Conservation (phyloP, 2,797 vertebrate species). For the Margarornis squamiger region DNA sequence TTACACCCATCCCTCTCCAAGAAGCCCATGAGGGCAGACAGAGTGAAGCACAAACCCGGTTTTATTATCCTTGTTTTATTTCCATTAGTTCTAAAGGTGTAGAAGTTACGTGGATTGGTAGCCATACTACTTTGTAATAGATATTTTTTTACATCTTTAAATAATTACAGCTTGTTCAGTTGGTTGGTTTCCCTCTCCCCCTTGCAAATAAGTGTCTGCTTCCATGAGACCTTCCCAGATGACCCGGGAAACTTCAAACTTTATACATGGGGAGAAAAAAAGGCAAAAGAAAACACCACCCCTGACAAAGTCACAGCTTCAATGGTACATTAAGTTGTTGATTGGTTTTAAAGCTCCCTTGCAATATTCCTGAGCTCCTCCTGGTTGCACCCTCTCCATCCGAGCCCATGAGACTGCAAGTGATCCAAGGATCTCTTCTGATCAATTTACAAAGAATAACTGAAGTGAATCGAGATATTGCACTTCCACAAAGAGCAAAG, state of each 20-base stretch:
- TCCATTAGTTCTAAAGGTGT: conserved; percentile 70
- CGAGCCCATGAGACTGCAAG: background rate
- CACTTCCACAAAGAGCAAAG: background rate
- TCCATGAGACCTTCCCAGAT: background rate
- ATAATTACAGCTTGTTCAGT: conserved; percentile 72
- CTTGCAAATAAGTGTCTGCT: background rate
- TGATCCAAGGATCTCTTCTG: background rate
- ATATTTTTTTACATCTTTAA: conserved; percentile 67
- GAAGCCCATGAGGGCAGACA: background rate
- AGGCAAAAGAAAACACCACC: background rate
- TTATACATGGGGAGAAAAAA: background rate
- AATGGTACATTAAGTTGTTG: background rate
- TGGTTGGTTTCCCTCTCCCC: conserved; percentile 44
- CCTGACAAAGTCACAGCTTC: conserved; percentile 40
- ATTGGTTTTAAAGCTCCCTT: background rate
- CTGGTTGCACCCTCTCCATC: background rate
- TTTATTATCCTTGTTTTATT: conserved; percentile 65
- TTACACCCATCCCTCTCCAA: background rate
- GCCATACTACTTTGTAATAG: conserved; percentile 64
- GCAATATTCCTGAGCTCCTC: background rate
- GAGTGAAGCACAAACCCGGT: background rate
- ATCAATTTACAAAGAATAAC: background rate
- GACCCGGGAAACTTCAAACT: background rate
- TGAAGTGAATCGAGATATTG: background rate
- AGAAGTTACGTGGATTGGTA: conserved; percentile 59